phyloP scores from a whole-genome alignment of 1,140 invertebrate species.

The Brachionus calyciflorus region DNA sequence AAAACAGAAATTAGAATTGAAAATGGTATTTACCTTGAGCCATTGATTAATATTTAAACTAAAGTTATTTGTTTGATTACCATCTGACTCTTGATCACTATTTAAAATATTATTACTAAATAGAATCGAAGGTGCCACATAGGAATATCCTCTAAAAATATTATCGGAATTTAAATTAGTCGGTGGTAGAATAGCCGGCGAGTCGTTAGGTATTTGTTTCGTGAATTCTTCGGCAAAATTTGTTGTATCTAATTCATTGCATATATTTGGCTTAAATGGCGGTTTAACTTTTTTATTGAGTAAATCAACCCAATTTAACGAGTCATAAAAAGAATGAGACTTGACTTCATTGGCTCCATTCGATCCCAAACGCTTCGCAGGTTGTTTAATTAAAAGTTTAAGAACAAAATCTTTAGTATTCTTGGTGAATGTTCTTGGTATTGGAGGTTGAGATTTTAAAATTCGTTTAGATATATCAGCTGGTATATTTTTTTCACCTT shows the following conservation, averaged over 20 bases:
- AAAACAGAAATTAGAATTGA: too few relatives aligned
- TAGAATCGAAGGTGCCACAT: conserved; percentile 84
- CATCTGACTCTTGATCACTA: conserved; percentile 65
- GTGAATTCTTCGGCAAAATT: conserved; percentile 97
- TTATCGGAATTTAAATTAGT: conserved; percentile 70
- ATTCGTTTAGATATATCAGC: conserved; percentile 68
- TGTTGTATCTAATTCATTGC: conserved; percentile 80
- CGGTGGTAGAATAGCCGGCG: conserved; percentile 81
- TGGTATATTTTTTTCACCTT: conserved; percentile 58
- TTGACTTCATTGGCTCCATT: conserved; percentile 79
- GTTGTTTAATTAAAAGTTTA: conserved; percentile 81
- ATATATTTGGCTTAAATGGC: conserved; percentile 77
- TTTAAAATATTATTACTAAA: conserved; percentile 80
- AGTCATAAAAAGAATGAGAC: conserved; percentile 75
- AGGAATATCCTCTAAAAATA: conserved; percentile 78
- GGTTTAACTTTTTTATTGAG: conserved; percentile 71
- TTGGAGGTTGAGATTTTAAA: conserved; percentile 71
- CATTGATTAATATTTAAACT: conserved; percentile 52
- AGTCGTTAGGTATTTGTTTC: conserved; percentile 79
- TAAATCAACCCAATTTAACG: conserved; percentile 71
- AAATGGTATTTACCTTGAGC: conserved; percentile 62
- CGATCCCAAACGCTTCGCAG: conserved; percentile 73
- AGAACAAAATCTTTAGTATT: conserved; percentile 69
- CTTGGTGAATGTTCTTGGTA: conserved; percentile 70
- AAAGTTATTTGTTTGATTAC: conserved; percentile 49